Evolutionary conservation across 2,797 vertebrate species (phyloP).

Genomic region (Phoxinus dragarum): DNA sequence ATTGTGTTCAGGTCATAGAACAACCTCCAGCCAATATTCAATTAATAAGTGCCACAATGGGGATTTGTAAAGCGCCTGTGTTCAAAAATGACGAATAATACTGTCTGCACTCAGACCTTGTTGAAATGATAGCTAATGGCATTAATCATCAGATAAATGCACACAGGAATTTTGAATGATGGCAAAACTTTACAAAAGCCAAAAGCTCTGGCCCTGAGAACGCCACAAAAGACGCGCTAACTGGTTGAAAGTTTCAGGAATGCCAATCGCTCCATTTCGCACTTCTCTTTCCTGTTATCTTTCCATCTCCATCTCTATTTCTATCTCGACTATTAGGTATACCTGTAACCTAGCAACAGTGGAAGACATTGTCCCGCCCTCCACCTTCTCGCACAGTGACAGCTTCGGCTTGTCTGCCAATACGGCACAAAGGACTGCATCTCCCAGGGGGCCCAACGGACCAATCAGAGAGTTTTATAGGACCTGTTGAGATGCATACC

Average conservation of each 20-base stretch:
- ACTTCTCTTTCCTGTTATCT: slow-evolving; percentile 47
- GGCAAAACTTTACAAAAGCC: slow-evolving; percentile 6
- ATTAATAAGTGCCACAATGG: slow-evolving; percentile 42
- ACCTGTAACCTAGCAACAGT: slow-evolving; percentile 88
- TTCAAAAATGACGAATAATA: slow-evolving; percentile 40
- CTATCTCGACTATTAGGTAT: slow-evolving; percentile 80
- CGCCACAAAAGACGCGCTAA: neutral
- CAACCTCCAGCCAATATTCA: slow-evolving; percentile 39
- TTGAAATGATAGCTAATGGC: slow-evolving; percentile 13
- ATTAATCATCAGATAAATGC: slow-evolving; percentile 26
- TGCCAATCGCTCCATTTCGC: slow-evolving; percentile 52
- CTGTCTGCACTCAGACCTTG: neutral
- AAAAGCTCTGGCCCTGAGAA: neutral
- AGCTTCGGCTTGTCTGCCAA: slow-evolving; percentile 74
- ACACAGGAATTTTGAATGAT: slow-evolving; percentile 4
- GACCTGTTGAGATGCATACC: slow-evolving; percentile 64
- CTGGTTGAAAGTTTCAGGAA: slow-evolving; percentile 54
- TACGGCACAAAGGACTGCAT: slow-evolving; percentile 60
- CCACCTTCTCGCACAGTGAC: slow-evolving; percentile 75
- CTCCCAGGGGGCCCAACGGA: slow-evolving; percentile 55
- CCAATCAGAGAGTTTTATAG: slow-evolving; percentile 70
- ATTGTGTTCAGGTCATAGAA: slow-evolving; percentile 39
- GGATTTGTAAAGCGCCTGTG: slow-evolving; percentile 29
- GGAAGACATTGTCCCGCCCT: slow-evolving; percentile 76
- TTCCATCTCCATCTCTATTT: slow-evolving; percentile 71